Base-by-base conservation (phyloP, 1,140 invertebrate genomes). In the Archivesica marissinica region DNA sequence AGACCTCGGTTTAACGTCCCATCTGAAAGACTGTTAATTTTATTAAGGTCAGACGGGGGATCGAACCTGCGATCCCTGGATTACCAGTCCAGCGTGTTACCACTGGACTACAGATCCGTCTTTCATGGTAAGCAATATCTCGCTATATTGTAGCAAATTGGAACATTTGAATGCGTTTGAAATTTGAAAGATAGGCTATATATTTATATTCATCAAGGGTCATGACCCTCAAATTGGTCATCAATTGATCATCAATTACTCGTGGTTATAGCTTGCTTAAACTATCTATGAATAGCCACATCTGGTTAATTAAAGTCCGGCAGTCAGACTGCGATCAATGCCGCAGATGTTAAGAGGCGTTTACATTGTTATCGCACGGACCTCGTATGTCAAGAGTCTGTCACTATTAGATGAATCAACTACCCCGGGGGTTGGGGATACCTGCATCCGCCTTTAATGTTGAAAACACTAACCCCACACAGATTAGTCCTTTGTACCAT, bases 181-280 rank as follows among this genome's bases (percentile, higher is more conserved):
- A 52, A 52, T 52, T n/a, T 52, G 20, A 52, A n/a, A n/a, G n/a
- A n/a, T n/a, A n/a, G n/a, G n/a, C n/a, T n/a, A n/a, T n/a, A n/a
- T n/a, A n/a, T n/a, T n/a, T n/a, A 15, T 23, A 52, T 52, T 23
- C 3, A 35, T 3, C 30, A 64, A 64, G n/a, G 59, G 59, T 64
- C 38, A 35, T 7, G 30, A 64, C 28, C 59, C 25, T 25, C n/a
- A 35, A 64, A 64, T 35, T 64, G 38, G 15, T 33, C 59, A 64
- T 64, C 30, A 64, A 64, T 35, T 64, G 38, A 13, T 33, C 59
- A 64, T 64, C 30, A 35, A 64, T 64, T 64, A 64, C 59, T 20
- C 30, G 30, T 64, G 30, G 28, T 33, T 64, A 64, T 25, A 35
- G 11, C 9, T 33, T 7, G 30, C 15, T 20, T 4, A 2, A 35